These are phyloP conservation scores for Sanderia malayensis DNA, from an alignment of 30 jellyfish, hydroid and myxozoan species.

Conservation along the genomic window DNA sequence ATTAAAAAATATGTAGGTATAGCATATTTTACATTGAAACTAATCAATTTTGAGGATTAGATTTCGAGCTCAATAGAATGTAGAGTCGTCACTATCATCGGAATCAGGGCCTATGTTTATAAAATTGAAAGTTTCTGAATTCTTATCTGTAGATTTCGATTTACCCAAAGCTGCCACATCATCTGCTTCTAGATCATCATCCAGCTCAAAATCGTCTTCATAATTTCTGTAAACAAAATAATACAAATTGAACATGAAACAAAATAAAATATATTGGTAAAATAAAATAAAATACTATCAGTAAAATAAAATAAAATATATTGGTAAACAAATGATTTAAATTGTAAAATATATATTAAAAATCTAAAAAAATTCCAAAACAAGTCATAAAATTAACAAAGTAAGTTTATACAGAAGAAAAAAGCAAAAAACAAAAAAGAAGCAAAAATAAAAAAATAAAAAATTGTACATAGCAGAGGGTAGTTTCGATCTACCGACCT, in stretches of 20 bases:
- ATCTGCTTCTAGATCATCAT: slow-evolving; percentile 65
- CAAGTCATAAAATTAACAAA: too few species aligned
- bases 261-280: too few species aligned
- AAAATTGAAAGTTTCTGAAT: slow-evolving; percentile 6
- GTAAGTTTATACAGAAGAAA: too few species aligned
- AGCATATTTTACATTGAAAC: too few species aligned
- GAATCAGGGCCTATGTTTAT: slow-evolving; percentile 36
- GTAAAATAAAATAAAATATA: too few species aligned
- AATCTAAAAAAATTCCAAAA: too few species aligned
- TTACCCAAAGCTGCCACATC: slow-evolving; percentile 32
- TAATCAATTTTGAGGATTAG: too few species aligned
- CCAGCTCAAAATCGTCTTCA: slow-evolving; percentile 80
- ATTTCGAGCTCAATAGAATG: slow-evolving; percentile 2
- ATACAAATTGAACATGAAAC: neutral
- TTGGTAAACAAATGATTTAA: too few species aligned
- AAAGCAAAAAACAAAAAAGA: neutral
- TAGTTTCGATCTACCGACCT: slow-evolving; percentile 73
- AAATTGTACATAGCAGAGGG: slow-evolving; percentile 51
- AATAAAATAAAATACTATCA: too few species aligned
- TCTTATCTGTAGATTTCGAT: slow-evolving; percentile 17
- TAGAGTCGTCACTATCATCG: slow-evolving; percentile 7
- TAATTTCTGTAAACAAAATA: slow-evolving; percentile 44
- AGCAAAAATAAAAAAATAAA: neutral
- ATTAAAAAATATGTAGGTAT: too few species aligned
- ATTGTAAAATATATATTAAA: too few species aligned